phyloP scores from a whole-genome alignment of 2,113 vertebrate genomes.

The human region DNA sequence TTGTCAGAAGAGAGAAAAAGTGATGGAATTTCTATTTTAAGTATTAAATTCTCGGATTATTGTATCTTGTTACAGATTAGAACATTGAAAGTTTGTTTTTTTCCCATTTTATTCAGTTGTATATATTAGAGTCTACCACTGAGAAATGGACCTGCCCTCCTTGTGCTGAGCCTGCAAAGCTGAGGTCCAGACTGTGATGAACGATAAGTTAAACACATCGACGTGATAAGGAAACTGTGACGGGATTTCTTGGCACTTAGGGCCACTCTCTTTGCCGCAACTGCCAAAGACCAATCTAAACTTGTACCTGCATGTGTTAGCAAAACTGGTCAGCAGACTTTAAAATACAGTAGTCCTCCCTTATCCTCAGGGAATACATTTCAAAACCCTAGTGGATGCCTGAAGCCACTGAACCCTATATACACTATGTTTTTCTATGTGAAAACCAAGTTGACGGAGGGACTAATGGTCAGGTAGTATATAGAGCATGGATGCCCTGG shows the following conservation, averaged over 20 bases:
- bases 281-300: not conserved
- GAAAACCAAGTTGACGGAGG: not conserved
- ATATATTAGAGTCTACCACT: not conserved
- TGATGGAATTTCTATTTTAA: not conserved
- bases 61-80: not conserved
- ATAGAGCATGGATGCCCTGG: not conserved
- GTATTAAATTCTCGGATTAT: not conserved
- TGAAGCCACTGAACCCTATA: not conserved
- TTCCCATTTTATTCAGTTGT: not conserved
- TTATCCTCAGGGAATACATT: not conserved
- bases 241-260: not conserved
- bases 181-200: not conserved
- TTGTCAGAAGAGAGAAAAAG: not conserved
- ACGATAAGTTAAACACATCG: not conserved
- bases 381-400: not conserved
- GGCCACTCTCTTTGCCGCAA: not conserved
- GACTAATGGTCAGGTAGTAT: not conserved
- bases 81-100: not conserved
- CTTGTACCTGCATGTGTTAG: not conserved
- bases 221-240: not conserved
- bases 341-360: not conserved
- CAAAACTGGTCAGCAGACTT: not conserved
- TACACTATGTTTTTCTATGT: not conserved
- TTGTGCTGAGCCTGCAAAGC: not conserved
- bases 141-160: not conserved